Evolutionary conservation across 2,888 invertebrate species (phyloP).

Genomic region (Drosophila kuntzei): DNA sequence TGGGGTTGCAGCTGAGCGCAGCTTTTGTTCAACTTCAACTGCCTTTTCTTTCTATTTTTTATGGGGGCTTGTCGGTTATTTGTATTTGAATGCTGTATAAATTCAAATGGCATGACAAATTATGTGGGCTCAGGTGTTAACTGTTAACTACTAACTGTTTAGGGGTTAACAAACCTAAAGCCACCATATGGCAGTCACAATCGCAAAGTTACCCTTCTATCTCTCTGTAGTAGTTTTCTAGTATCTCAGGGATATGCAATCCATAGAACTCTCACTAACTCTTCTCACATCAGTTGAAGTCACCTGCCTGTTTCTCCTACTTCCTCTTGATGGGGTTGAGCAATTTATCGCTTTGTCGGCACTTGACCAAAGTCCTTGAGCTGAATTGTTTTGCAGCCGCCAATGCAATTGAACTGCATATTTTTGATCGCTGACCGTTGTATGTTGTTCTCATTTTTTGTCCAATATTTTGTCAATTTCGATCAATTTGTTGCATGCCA

Average conservation of each 20-base stretch:
- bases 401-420: conserved; percentile 80
- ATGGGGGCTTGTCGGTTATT: conserved; percentile 70
- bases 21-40: conserved; percentile 43
- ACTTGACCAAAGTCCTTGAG: conserved; percentile 78
- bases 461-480: conserved; percentile 76
- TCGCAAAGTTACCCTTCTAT: conserved; percentile 4
- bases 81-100: conserved; percentile 66
- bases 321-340: conserved; percentile 29
- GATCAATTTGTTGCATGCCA: conserved; percentile 81
- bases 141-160: conserved; percentile 59
- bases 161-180: conserved; percentile 75
- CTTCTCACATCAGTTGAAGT: not conserved
- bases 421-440: conserved; percentile 47
- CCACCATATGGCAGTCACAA: conserved; percentile 61
- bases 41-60: conserved; percentile 26
- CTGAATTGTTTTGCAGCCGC: conserved; percentile 70
- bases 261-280: conserved; percentile 2
- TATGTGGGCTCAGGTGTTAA: conserved; percentile 84
- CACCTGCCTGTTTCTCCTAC: not conserved
- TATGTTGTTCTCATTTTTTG: conserved; percentile 40
- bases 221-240: conserved; percentile 2
- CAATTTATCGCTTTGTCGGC: conserved; percentile 69
- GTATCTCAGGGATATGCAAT: not conserved
- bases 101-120: conserved; percentile 81
- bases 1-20: conserved; percentile 70